Percentiles rank a stretch among this genome's conserved stretches.
These are phyloP conservation scores for Odontamblyopus rebecca DNA, from an alignment of 2,797 vertebrate genomes.

Conservation along the genomic window DNA sequence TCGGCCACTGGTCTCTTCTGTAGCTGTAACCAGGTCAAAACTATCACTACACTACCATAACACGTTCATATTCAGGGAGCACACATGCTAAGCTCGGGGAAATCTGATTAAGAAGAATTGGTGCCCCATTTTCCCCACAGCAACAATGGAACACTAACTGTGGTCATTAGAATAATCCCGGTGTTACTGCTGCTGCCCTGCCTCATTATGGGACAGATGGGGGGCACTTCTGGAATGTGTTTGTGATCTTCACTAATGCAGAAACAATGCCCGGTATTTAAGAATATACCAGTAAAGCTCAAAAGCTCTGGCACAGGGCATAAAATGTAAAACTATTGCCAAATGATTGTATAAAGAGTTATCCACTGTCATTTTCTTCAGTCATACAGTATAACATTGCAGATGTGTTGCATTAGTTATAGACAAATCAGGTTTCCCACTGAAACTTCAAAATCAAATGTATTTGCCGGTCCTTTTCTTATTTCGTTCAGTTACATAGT, in stretches of 20 bases:
- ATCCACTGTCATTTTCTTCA: neutral
- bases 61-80: conserved; percentile 36
- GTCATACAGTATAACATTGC: neutral
- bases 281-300: neutral
- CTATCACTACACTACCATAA: neutral
- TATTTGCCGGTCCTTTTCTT: neutral
- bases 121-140: conserved; percentile 44
- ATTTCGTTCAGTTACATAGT: too few species aligned
- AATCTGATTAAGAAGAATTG: conserved; percentile 56
- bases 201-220: conserved; percentile 8
- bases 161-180: conserved; percentile 47
- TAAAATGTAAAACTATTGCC: neutral
- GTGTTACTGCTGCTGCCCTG: conserved; percentile 3
- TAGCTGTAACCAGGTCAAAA: conserved; percentile 76
- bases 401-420: neutral
- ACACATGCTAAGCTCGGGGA: conserved; percentile 35
- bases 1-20: conserved; percentile 90
- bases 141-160: conserved; percentile 51
- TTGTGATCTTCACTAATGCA: conserved; percentile 1
- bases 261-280: neutral
- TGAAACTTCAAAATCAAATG: neutral
- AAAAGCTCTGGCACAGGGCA: neutral
- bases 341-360: neutral
- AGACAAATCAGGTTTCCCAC: neutral
- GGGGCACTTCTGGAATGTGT: conserved; percentile 6